A percentile compares a stretch with the other conserved stretches of the same genome.
Conservation (phyloP, 2,888 invertebrate genomes). For the Polylopha cassiicola region DNA sequence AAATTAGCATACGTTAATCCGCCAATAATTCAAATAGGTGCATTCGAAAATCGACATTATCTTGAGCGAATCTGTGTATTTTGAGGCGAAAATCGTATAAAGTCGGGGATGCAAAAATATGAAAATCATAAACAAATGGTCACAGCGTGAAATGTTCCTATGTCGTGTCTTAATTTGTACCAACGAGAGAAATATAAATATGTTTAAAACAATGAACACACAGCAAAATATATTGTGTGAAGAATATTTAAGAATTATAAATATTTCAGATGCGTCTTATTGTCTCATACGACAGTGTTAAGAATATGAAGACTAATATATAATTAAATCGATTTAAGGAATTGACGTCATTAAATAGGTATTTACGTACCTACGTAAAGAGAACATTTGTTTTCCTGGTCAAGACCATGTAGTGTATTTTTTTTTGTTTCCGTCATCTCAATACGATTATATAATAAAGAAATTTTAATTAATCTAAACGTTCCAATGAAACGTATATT, state of each 20-base stretch:
- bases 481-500: too few species aligned
- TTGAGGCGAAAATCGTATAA: constrained; percentile 2
- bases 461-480: too few species aligned
- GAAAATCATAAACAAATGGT: constrained; percentile 16
- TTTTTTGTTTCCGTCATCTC: too few species aligned
- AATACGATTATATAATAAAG: too few species aligned
- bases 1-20: constrained; percentile 10
- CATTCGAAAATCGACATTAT: constrained; percentile 1
- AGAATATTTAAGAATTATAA: constrained; percentile 27
- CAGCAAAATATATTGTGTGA: constrained; percentile 42
- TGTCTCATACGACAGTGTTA: constrained; percentile 2
- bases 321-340: too few species aligned
- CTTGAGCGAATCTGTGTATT: not conserved
- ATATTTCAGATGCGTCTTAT: constrained; percentile 8
- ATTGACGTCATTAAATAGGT: too few species aligned
- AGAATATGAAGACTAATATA: too few species aligned
- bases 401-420: too few species aligned
- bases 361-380: too few species aligned
- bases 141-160: constrained; percentile 25
- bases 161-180: constrained; percentile 67
- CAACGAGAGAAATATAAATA: constrained; percentile 54
- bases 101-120: not conserved
- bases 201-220: constrained; percentile 64
- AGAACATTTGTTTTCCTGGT: too few species aligned
- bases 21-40: too few species aligned